Conservation (phyloP, 2,888 invertebrate species). For the Amitus sp. region DNA sequence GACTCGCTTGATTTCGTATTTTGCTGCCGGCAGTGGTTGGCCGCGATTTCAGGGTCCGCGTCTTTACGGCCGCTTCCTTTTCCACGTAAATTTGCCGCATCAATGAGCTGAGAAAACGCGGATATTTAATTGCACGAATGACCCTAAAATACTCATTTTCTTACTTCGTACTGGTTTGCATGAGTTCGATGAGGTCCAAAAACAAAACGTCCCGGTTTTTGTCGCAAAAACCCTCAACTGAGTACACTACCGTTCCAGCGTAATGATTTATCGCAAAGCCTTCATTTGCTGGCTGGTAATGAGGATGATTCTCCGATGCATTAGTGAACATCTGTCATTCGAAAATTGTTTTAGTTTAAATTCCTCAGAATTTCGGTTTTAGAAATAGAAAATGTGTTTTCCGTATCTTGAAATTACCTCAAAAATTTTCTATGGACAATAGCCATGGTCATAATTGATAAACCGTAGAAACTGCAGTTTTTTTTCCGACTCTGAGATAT, state of each 20-base stretch:
- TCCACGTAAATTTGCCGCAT: slow-evolving; percentile 72
- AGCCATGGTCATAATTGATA: too few relatives aligned
- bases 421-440: too few relatives aligned
- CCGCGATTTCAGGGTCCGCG: slow-evolving; percentile 67
- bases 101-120: slow-evolving; percentile 66
- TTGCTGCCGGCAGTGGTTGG: slow-evolving; percentile 76
- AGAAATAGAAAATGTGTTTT: too few relatives aligned
- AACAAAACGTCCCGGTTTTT: slow-evolving; percentile 76
- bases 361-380: too few relatives aligned
- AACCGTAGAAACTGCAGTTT: too few relatives aligned
- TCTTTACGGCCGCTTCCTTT: slow-evolving; percentile 62
- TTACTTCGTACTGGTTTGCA: slow-evolving; percentile 73
- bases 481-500: too few relatives aligned
- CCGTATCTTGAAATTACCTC: too few relatives aligned
- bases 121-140: not conserved
- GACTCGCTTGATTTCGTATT: slow-evolving; percentile 75
- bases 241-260: slow-evolving; percentile 75
- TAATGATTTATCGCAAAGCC: slow-evolving; percentile 75
- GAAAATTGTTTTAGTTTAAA: slow-evolving; percentile 5
- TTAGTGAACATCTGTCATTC: slow-evolving; percentile 68
- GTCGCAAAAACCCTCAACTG: slow-evolving; percentile 75
- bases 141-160: too few relatives aligned
- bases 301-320: slow-evolving; percentile 69
- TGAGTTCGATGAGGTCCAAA: slow-evolving; percentile 73
- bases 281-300: slow-evolving; percentile 69